Base-by-base conservation (phyloP, 2,888 invertebrate genomes). In the Trichacis sp. region DNA sequence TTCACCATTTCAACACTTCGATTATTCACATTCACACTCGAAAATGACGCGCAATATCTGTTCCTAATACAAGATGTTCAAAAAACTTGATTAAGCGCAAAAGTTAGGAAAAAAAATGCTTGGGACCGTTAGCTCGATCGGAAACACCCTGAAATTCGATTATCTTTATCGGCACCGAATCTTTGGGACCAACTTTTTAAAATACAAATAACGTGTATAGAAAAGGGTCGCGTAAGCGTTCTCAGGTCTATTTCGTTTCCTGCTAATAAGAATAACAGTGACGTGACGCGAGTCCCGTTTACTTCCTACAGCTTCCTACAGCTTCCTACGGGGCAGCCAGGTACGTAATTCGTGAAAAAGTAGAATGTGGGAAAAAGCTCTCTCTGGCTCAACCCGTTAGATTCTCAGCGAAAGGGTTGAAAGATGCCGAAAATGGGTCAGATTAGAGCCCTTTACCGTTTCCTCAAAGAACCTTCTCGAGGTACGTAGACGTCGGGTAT, bases 341-440 rank as follows among this genome's bases (percentile, higher is more conserved):
- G 66, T 70, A n/a, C n/a, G n/a, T n/a, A 74, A 75, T 77, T 77
- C 73, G 66, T 70, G 68, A 77, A 76, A 40, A 77, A 78, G 73
- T 79, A 74, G 81, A 81, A 81, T 82, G 82, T 81, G 82, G 81
- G 82, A 82, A 82, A 80, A 78, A 74, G 75, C 66, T 59, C 65
- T 73, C 64, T 36, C 11, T n/a, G n/a, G 75, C 66, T 64, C 71
- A 73, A 73, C 73, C 82, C 82, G 82, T 82, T 82, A 81, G 76
- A 74, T 78, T 64, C 64, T 62, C 65, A 60, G 49, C 71, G 73
- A 79, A 82, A 82, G 81, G 82, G 82, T 82, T 82, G 76, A 78
- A 68, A 72, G 71, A 71, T 68, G 71, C 72, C 74, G 62, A 73
- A 79, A 77, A 77, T 79, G 65, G 81, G 81, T 81, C 80, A 78